phyloP scores from a whole-genome alignment of 2,888 invertebrate species.

The Eledone cirrhosa region DNA sequence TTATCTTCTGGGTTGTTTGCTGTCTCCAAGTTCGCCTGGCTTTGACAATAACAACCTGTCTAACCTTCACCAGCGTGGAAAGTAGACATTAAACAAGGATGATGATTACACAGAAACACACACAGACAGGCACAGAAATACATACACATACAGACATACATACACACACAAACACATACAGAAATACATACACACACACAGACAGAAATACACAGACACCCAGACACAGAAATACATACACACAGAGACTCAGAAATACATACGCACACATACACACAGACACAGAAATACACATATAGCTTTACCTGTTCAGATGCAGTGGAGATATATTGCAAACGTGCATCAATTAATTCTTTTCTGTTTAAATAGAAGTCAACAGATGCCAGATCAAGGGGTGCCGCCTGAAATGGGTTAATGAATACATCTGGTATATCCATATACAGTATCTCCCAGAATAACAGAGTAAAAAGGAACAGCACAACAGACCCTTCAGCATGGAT shows the following conservation, averaged over 20 bases:
- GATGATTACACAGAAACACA: too few species aligned
- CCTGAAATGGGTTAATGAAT: conserved; percentile 76
- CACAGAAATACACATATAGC: neutral
- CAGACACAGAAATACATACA: neutral
- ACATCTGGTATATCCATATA: conserved; percentile 73
- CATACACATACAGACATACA: too few species aligned
- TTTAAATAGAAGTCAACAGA: conserved; percentile 75
- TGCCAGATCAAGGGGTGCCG: conserved; percentile 78
- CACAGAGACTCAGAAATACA: neutral
- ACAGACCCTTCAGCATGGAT: conserved; percentile 80
- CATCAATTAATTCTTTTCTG: conserved; percentile 73
- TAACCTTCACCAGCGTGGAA: too few species aligned
- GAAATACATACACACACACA: too few species aligned
- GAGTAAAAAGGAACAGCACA: conserved; percentile 73
- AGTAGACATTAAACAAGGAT: too few species aligned
- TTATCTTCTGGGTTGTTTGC: too few species aligned
- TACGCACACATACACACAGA: neutral
- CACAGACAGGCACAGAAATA: too few species aligned
- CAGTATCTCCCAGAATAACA: conserved; percentile 84
- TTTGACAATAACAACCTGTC: too few species aligned
- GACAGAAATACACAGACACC: too few species aligned
- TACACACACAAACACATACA: neutral
- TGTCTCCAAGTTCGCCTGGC: too few species aligned
- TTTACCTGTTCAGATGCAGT: conserved; percentile 46
- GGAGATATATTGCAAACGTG: conserved; percentile 66